Base-by-base conservation (phyloP, 1,140 invertebrate species). In the Amyelois transitella region DNA sequence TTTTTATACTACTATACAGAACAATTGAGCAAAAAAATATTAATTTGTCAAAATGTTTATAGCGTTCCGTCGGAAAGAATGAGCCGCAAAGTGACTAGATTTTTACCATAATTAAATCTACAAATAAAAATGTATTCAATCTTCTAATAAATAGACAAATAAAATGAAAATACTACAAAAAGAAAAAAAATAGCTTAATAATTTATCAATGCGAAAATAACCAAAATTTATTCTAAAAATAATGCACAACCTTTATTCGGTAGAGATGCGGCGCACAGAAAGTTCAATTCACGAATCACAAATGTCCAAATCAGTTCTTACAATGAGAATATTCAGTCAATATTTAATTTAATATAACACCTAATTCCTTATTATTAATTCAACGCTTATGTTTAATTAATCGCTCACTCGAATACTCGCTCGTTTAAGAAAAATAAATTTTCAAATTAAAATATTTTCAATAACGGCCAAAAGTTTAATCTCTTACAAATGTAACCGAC, bases 401-500 rank as follows among this genome's bases (percentile, higher is more conserved):
- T 70, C 74, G 75, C 66, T 75, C 77, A 81, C 77, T 77, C 72
- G 60, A 75, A 58, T 64, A 70, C 65, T 72, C 75, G 72, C 64
- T 70, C 66, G 64, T 72, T 67, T 69, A 65, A 72, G 62, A 75
- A 84, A 84, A 84, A 83, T 73, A 81, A 83, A 75, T 71, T 75
- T 75, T 68, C 61, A 83, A 86, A 79, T 72, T 71, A 75, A 84
- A 86, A 83, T 86, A 80, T 74, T 80, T 64, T 83, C 71, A 79
- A 76, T 79, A 87, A 84, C 76, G 72, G 77, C 81, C 84, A 79
- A 86, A 86, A 67, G 67, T 80, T 64, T 80, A 86, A 82, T 84
- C 79, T 86, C 80, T 83, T 72, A 82, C 71, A 85, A 87, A 84
- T 79, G 67, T 86, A 86, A 87, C 84, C 81, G 81, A 85, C 75